Evolutionary conservation across 2,797 vertebrate species (phyloP).

Genomic region (Echeneis naucrates): DNA sequence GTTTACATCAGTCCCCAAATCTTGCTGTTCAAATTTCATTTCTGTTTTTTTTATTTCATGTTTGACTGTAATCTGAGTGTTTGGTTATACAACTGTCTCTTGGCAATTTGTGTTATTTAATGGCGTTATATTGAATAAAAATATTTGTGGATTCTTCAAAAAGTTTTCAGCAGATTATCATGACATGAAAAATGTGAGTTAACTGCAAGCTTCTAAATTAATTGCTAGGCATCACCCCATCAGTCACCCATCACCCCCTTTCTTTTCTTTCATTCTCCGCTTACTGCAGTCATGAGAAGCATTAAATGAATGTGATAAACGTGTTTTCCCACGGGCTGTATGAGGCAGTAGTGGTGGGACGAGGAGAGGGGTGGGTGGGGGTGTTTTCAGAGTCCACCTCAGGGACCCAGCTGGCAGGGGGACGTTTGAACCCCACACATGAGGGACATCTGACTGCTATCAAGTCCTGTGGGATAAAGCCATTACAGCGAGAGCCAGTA

Average conservation of each 20-base stretch:
- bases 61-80: background rate
- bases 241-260: background rate
- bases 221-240: background rate
- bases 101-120: background rate
- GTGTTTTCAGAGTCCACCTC: constrained; percentile 8
- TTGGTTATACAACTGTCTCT: background rate
- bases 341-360: constrained; percentile 2
- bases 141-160: background rate
- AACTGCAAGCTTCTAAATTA: background rate
- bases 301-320: background rate
- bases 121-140: background rate
- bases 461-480: constrained; percentile 52
- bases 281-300: background rate
- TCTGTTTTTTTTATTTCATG: background rate
- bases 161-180: background rate
- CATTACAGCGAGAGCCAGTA: constrained; percentile 69
- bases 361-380: background rate
- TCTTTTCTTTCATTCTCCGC: background rate
- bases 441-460: constrained; percentile 71
- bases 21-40: too few relatives aligned
- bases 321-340: background rate
- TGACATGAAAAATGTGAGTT: background rate
- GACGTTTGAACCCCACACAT: constrained; percentile 68
- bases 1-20: too few relatives aligned
- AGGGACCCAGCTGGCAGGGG: constrained; percentile 72